These are phyloP conservation scores for Hemiprocne comata DNA, from an alignment of 2,113 vertebrate genomes.

Conservation along the genomic window DNA sequence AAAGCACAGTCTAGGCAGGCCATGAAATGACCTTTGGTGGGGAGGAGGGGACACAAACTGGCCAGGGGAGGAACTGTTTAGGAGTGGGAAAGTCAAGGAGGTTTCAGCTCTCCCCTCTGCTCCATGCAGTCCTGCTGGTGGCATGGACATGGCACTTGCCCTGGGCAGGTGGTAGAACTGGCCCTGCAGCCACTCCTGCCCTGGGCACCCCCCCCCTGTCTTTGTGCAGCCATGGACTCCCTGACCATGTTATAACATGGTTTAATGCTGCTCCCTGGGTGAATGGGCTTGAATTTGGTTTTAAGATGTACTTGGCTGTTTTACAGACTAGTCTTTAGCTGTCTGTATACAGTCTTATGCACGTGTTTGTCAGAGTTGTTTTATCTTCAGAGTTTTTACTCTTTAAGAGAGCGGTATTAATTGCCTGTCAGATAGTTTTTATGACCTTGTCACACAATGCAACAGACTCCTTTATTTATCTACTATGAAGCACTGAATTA, in stretches of 20 bases:
- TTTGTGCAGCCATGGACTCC: neutral
- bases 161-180: neutral
- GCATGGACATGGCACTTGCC: no score
- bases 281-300: neutral
- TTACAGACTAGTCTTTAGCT: neutral
- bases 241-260: neutral
- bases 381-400: neutral
- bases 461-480: neutral
- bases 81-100: neutral
- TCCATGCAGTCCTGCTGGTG: neutral
- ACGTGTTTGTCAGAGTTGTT: neutral
- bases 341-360: neutral
- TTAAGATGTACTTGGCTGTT: neutral
- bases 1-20: neutral
- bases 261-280: neutral
- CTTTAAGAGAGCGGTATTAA: neutral
- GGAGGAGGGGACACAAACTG: neutral
- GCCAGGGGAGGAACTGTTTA: neutral
- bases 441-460: slow-evolving; percentile 6
- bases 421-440: slow-evolving; percentile 10
- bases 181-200: neutral
- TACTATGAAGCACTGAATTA: neutral
- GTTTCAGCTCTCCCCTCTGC: neutral
- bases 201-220: rapidly evolving
- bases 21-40: neutral